phyloP scores from a whole-genome alignment of 2,888 invertebrate genomes.

The Pollenia griseotomentosa region DNA sequence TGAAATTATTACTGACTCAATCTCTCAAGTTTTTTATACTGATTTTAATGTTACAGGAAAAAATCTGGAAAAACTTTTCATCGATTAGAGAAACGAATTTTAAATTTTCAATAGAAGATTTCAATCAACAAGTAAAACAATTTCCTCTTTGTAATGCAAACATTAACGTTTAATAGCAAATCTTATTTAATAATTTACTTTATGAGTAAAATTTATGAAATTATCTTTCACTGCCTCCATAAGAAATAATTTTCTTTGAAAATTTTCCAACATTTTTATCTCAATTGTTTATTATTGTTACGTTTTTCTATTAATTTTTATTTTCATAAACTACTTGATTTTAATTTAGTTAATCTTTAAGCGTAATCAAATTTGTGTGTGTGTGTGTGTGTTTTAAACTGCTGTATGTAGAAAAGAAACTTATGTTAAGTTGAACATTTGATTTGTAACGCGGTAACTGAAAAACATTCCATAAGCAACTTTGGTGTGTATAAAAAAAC shows the following conservation, averaged over 20 bases:
- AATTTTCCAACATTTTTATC: slow-evolving; percentile 32
- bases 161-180: background rate
- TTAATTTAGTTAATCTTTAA: slow-evolving; percentile 27
- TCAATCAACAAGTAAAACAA: too few relatives aligned
- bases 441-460: background rate
- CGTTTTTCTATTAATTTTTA: slow-evolving; percentile 17
- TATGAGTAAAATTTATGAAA: background rate
- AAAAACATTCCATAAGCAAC: background rate
- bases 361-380: background rate
- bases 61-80: background rate
- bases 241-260: background rate
- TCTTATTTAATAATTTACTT: background rate
- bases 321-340: slow-evolving; percentile 23
- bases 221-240: background rate
- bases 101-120: too few relatives aligned
- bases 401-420: background rate
- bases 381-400: background rate
- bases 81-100: background rate
- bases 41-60: slow-evolving; percentile 1
- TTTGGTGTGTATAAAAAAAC: too few relatives aligned
- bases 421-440: background rate
- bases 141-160: too few relatives aligned
- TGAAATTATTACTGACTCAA: background rate
- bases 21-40: background rate
- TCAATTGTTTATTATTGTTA: slow-evolving; percentile 51